These are phyloP conservation scores for Spermophilus dauricus DNA, from an alignment of 2,113 vertebrate genomes.

Conservation along the genomic window DNA sequence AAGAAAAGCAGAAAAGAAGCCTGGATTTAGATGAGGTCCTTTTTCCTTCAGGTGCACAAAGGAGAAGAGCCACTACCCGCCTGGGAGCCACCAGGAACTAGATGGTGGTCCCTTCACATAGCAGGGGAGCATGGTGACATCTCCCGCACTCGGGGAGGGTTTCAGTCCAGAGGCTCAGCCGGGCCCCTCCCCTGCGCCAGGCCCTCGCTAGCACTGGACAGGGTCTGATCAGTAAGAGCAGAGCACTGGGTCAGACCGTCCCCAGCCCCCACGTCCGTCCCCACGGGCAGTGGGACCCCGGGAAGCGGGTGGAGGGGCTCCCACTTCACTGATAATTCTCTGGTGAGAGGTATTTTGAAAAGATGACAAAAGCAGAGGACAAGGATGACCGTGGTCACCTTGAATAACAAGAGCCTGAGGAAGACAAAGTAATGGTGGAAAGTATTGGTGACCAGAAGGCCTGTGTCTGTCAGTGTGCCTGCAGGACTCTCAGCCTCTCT, in stretches of 20 bases:
- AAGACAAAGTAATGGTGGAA: accelerated
- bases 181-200: accelerated
- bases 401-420: accelerated
- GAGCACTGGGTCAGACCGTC: neutral
- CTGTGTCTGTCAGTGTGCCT: too few species aligned
- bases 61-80: too few species aligned
- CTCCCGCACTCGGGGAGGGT: neutral
- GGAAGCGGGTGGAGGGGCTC: accelerated
- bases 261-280: accelerated
- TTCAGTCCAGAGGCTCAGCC: neutral
- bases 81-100: neutral
- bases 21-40: neutral
- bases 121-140: accelerated
- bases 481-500: neutral
- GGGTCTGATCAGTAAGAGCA: too few species aligned
- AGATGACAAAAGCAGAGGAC: neutral
- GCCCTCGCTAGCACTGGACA: neutral
- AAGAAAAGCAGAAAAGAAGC: neutral
- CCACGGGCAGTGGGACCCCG: neutral
- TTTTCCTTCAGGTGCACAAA: neutral
- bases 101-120: accelerated
- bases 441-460: accelerated
- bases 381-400: accelerated
- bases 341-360: neutral
- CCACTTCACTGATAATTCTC: neutral